Evolutionary conservation across 2,797 vertebrate species (phyloP).

Genomic region (Tamandua tetradactyla): DNA sequence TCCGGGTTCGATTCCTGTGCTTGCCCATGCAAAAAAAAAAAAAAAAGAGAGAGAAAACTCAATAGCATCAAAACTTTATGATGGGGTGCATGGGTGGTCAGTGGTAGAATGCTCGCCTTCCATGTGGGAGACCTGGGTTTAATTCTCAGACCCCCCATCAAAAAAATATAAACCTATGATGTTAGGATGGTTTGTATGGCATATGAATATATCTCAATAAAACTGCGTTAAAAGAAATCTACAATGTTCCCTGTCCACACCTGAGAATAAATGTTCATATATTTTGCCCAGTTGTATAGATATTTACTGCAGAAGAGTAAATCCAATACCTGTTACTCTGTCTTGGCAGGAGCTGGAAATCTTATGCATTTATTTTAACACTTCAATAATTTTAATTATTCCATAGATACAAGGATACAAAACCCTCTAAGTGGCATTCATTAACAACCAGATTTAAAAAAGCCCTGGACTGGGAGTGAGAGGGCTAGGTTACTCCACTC

Average conservation of each 20-base stretch:
- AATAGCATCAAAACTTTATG: no score
- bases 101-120: no score
- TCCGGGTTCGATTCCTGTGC: no score
- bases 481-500: accelerated
- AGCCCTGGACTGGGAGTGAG: not conserved
- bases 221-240: no score
- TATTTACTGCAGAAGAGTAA: constrained; percentile 10
- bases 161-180: no score
- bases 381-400: not conserved
- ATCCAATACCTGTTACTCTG: not conserved
- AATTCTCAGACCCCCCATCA: no score
- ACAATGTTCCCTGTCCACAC: not conserved
- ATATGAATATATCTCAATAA: no score
- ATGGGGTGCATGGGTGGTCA: no score
- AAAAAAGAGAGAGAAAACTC: no score
- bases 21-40: no score
- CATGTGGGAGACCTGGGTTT: no score
- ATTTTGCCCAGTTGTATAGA: not conserved
- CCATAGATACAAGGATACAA: not conserved
- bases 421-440: not conserved
- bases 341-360: not conserved
- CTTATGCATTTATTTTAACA: not conserved
- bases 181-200: no score
- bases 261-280: not conserved
- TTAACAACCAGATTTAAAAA: not conserved